Conservation (phyloP, 2,113 vertebrate genomes). For the Haliaeetus leucogaster region DNA sequence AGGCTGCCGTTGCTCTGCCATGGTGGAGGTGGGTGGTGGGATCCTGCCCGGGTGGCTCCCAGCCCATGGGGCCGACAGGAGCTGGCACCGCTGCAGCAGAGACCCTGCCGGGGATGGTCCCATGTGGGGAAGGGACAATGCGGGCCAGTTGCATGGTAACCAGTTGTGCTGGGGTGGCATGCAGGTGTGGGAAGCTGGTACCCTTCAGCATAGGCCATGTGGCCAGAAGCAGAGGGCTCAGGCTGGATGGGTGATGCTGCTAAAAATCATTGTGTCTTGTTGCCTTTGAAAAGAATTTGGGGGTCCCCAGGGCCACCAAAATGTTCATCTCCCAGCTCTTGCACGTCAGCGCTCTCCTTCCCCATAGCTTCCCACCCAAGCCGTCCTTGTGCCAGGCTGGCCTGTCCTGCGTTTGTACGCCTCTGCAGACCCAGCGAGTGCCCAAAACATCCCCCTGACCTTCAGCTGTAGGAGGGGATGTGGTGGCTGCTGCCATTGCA, state of each 20-base stretch:
- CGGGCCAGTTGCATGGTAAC: not conserved
- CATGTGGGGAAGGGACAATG: accelerated
- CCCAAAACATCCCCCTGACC: not conserved
- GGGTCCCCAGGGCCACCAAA: not conserved
- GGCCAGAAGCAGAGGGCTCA: not conserved
- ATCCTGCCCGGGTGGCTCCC: not conserved
- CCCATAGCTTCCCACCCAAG: not conserved
- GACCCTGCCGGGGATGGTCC: not conserved
- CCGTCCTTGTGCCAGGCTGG: not conserved
- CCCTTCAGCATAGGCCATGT: accelerated
- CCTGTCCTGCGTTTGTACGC: accelerated
- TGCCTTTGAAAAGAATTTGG: not conserved
- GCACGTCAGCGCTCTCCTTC: not conserved
- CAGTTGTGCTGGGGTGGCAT: accelerated
- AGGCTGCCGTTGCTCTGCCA: not conserved
- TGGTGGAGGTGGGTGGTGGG: not conserved
- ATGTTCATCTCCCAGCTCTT: not conserved
- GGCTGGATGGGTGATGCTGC: not conserved
- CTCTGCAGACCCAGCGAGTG: not conserved
- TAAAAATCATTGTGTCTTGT: not conserved
- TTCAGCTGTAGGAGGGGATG: not conserved
- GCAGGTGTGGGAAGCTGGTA: too few species aligned
- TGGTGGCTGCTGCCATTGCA: not conserved
- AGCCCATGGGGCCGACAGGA: not conserved
- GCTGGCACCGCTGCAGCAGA: not conserved